Conservation (phyloP, 1,140 invertebrate species). For the Papilio xuthus region DNA sequence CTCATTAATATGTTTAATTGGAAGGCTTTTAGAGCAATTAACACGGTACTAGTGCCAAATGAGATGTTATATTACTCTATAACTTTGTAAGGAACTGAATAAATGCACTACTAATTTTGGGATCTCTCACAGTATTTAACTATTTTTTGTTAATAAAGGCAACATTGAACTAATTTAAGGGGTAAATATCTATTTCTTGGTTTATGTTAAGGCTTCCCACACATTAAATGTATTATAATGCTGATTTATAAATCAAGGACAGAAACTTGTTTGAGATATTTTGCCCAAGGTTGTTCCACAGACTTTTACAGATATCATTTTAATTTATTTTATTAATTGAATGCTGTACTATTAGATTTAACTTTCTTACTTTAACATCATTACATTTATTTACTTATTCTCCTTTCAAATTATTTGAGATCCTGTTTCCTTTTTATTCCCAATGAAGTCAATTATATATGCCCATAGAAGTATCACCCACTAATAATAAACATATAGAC, state of each 20-base stretch:
- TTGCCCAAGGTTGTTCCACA: neutral
- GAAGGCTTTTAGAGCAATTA: neutral
- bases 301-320: neutral
- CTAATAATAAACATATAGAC: too few relatives aligned
- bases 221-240: neutral
- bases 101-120: neutral
- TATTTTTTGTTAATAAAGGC: neutral
- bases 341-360: neutral
- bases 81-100: neutral
- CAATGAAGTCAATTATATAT: too few relatives aligned
- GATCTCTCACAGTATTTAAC: neutral
- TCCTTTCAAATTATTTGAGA: too few relatives aligned
- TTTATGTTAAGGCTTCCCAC: neutral
- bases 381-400: too few relatives aligned
- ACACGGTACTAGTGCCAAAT: neutral
- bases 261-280: neutral
- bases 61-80: neutral
- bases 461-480: neutral
- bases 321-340: neutral
- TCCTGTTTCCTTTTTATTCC: too few relatives aligned
- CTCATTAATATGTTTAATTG: slow-evolving; percentile 43
- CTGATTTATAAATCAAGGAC: neutral
- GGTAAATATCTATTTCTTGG: neutral
- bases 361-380: too few relatives aligned
- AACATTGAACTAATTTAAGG: neutral